Evolutionary conservation across 2,888 invertebrate genomes (phyloP).

Genomic region (Auanema sp.): DNA sequence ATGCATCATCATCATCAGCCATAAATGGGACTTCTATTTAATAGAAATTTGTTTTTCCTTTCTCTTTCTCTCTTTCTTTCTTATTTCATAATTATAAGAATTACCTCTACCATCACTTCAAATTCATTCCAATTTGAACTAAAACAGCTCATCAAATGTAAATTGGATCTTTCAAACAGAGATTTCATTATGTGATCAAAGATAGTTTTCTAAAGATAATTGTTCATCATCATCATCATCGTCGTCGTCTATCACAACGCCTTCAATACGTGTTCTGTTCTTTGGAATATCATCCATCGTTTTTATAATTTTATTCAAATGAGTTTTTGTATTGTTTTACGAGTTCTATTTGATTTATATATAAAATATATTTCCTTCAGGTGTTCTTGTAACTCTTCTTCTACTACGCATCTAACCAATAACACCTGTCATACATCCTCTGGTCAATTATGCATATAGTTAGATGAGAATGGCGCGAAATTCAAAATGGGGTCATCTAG

Average conservation of each 20-base stretch:
- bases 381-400: too few relatives aligned
- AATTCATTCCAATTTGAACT: neutral
- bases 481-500: neutral
- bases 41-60: neutral
- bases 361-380: too few relatives aligned
- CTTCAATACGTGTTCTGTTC: too few relatives aligned
- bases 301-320: too few relatives aligned
- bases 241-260: too few relatives aligned
- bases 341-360: too few relatives aligned
- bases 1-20: constrained; percentile 11
- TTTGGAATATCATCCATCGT: too few relatives aligned
- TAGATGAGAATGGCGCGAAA: constrained; percentile 4
- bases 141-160: neutral
- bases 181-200: neutral
- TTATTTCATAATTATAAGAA: neutral
- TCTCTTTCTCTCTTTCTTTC: constrained; percentile 1
- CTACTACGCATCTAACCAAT: too few relatives aligned
- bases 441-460: too few relatives aligned
- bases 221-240: too few relatives aligned
- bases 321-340: too few relatives aligned
- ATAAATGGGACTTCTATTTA: constrained; percentile 3
- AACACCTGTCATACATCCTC: too few relatives aligned
- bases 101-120: neutral
- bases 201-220: neutral
- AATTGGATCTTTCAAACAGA: neutral